A percentile compares a stretch with the other conserved stretches of the same genome.
Conservation (phyloP, 2,888 invertebrate species). For the Sarcophaga rosellei region DNA sequence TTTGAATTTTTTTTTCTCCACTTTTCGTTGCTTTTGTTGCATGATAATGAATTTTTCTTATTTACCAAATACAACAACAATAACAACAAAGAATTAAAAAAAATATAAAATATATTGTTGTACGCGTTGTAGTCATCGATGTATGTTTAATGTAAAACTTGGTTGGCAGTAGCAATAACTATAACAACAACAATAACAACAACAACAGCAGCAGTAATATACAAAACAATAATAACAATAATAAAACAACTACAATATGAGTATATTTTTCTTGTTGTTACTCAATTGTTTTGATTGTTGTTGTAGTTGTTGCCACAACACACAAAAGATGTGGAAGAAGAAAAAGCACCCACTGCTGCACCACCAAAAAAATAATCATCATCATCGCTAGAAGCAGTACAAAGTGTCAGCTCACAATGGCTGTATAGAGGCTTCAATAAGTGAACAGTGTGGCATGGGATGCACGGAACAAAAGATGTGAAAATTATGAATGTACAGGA, state of each 20-base stretch:
- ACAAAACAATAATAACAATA: constrained; percentile 54
- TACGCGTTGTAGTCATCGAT: constrained; percentile 44
- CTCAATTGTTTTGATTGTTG: not conserved
- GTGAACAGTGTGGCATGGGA: not conserved
- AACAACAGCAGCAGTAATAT: constrained; percentile 51
- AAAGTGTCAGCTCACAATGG: not conserved
- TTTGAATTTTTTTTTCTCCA: not conserved
- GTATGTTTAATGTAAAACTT: constrained; percentile 62
- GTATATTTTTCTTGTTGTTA: constrained; percentile 23
- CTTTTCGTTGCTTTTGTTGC: constrained; percentile 46
- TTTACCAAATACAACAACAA: constrained; percentile 51
- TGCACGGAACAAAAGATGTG: not conserved
- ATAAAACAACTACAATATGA: constrained; percentile 60
- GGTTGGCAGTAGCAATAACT: constrained; percentile 63
- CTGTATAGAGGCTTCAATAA: not conserved
- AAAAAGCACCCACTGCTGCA: constrained; percentile 64
- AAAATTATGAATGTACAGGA: no score
- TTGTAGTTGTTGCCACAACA: constrained; percentile 27
- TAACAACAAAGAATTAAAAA: not conserved
- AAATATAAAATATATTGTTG: constrained; percentile 31
- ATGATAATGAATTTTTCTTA: constrained; percentile 68
- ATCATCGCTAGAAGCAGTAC: constrained; percentile 28
- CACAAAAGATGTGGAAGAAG: constrained; percentile 13
- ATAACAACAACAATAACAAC: constrained; percentile 33
- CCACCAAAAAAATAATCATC: constrained; percentile 45